Percentiles rank a stretch among this genome's conserved stretches.
Conservation (phyloP, 2,113 vertebrate species). For the Acrocephalus kingi region DNA sequence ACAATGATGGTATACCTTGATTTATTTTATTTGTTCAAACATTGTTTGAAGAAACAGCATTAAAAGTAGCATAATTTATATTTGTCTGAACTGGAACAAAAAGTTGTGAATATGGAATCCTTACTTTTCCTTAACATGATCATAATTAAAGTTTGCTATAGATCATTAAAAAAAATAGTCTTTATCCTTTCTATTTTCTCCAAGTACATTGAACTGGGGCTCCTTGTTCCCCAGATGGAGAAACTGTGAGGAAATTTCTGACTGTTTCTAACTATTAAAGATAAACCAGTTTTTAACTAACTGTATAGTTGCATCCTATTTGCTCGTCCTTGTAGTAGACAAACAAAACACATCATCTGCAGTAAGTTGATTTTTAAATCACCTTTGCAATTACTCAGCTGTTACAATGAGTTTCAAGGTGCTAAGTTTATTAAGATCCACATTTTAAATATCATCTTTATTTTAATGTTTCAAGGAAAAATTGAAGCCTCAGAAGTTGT, state of each 20-base stretch:
- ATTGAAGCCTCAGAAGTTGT: constrained; percentile 92
- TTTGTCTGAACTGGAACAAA: not conserved
- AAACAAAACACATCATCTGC: not conserved
- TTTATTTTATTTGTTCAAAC: not conserved
- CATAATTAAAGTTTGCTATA: not conserved
- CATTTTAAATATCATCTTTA: not conserved
- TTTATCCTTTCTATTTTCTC: not conserved
- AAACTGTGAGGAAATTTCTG: not conserved
- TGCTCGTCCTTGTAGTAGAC: not conserved
- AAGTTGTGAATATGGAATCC: not conserved
- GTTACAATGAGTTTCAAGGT: not conserved
- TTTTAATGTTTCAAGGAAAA: constrained; percentile 77
- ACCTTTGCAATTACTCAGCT: not conserved
- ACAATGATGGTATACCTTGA: constrained; percentile 85
- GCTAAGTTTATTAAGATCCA: not conserved
- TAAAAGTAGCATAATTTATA: not conserved
- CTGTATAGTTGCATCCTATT: not conserved
- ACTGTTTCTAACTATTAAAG: not conserved
- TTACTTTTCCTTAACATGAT: not conserved
- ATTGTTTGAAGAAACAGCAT: not conserved
- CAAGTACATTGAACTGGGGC: not conserved
- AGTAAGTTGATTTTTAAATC: not conserved
- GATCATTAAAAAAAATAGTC: not conserved
- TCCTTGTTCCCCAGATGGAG: not conserved
- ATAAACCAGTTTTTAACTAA: not conserved